Percentiles rank a stretch among this genome's conserved stretches.
Evolutionary conservation across 1,140 invertebrate genomes (phyloP).

Genomic region (Drosophila nikananu): DNA sequence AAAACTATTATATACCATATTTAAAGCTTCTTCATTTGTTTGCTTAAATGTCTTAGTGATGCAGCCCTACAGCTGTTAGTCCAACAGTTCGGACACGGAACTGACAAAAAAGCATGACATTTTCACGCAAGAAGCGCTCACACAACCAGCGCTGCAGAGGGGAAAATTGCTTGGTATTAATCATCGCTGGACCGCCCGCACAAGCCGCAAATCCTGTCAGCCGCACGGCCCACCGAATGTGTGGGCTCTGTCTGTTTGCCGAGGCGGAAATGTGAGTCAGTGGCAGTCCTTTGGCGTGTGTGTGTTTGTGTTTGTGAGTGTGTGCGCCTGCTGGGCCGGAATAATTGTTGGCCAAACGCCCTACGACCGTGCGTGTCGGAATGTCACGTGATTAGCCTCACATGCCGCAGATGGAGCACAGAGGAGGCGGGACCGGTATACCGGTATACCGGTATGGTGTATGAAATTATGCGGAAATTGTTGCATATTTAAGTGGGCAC

Average conservation of each 20-base stretch:
- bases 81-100: constrained; percentile 33
- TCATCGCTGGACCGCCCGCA: constrained; percentile 62
- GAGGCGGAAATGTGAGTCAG: constrained; percentile 16
- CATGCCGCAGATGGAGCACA: background rate
- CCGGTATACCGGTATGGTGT: constrained; percentile 5
- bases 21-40: background rate
- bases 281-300: background rate
- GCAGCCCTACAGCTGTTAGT: constrained; percentile 11
- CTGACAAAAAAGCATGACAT: constrained; percentile 55
- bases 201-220: constrained; percentile 61
- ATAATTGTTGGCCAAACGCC: constrained; percentile 74
- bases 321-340: constrained; percentile 61
- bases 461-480: constrained; percentile 79
- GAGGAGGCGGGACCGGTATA: too few relatives aligned
- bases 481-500: constrained; percentile 78
- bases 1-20: background rate
- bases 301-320: background rate
- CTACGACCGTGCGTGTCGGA: constrained; percentile 49
- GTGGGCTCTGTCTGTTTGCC: constrained; percentile 53
- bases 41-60: background rate
- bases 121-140: constrained; percentile 54
- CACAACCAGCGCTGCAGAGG: constrained; percentile 10
- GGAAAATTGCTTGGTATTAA: constrained; percentile 71
- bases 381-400: constrained; percentile 70
- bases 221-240: constrained; percentile 51